phyloP scores from a whole-genome alignment of 2,113 vertebrate genomes.

The Takifugu bimaculatus region DNA sequence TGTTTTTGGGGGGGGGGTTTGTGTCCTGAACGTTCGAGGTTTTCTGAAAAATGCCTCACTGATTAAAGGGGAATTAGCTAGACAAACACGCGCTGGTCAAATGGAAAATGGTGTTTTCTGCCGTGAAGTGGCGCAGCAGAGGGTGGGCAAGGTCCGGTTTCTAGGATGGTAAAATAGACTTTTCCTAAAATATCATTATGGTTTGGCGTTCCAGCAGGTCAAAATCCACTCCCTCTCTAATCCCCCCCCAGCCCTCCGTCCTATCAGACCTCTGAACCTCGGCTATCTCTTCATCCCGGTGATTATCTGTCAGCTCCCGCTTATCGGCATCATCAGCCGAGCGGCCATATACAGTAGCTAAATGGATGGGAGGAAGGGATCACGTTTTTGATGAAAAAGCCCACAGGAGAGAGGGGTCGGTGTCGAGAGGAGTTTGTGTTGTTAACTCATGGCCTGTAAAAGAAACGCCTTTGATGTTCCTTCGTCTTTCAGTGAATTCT shows the following conservation, averaged over 20 bases:
- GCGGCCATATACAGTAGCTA: conserved; percentile 21
- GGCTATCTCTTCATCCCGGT: conserved; percentile 5
- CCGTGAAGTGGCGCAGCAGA: too few relatives aligned
- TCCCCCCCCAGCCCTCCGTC: not conserved
- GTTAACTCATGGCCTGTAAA: too few relatives aligned
- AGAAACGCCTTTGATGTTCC: too few relatives aligned
- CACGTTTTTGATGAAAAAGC: conserved; percentile 9
- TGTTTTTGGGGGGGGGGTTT: not conserved
- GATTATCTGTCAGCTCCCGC: conserved; percentile 30
- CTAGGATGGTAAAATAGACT: conserved; percentile 6
- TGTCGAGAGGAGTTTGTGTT: too few relatives aligned
- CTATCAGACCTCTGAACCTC: conserved; percentile 12
- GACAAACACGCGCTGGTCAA: too few relatives aligned
- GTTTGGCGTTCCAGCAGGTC: conserved; percentile 11
- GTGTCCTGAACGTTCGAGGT: conserved; percentile 37
- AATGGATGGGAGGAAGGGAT: conserved; percentile 8
- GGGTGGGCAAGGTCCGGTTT: not conserved
- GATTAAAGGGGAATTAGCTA: too few relatives aligned
- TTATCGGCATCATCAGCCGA: conserved; percentile 37
- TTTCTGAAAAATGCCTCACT: conserved; percentile 50
- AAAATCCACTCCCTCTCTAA: conserved; percentile 15
- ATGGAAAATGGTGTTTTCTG: not conserved
- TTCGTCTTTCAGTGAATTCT: too few relatives aligned
- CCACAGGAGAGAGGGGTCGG: not conserved
- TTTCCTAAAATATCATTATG: conserved; percentile 10